Percentiles rank a stretch among this genome's conserved stretches.
phyloP scores from a whole-genome alignment of 2,888 invertebrate species.

The Diachrysia chrysitis region DNA sequence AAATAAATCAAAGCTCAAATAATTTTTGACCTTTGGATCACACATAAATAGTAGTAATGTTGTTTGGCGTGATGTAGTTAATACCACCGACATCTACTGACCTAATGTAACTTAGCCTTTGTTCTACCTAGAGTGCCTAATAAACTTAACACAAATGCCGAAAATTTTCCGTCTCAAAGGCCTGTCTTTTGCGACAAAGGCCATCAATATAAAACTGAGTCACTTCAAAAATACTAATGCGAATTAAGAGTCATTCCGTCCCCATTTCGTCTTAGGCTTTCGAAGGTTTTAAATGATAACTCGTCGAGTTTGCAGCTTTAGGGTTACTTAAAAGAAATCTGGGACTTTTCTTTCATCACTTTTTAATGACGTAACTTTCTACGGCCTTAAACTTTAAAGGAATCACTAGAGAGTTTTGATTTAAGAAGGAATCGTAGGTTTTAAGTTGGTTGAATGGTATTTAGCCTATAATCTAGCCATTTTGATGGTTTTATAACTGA shows the following conservation, averaged over 20 bases:
- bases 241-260: slow-evolving; percentile 39
- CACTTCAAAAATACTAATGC: slow-evolving; percentile 31
- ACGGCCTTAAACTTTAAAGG: slow-evolving; percentile 3
- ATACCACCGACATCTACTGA: background rate
- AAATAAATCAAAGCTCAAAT: too few species aligned
- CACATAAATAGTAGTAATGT: too few species aligned
- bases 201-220: background rate
- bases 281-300: slow-evolving; percentile 47
- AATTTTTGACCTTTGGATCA: too few species aligned
- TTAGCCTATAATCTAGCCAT: background rate
- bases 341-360: slow-evolving; percentile 13
- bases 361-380: slow-evolving; percentile 44
- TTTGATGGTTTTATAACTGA: background rate
- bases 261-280: background rate
- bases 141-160: background rate
- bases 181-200: background rate
- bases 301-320: slow-evolving; percentile 31
- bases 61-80: too few species aligned
- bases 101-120: background rate
- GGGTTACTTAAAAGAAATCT: slow-evolving; percentile 37
- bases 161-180: background rate
- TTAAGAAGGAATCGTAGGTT: background rate
- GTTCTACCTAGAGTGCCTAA: background rate
- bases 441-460: background rate
- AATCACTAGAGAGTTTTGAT: background rate